phyloP scores from a whole-genome alignment of 2,797 vertebrate genomes.

The Schizothorax lantsangensis region DNA sequence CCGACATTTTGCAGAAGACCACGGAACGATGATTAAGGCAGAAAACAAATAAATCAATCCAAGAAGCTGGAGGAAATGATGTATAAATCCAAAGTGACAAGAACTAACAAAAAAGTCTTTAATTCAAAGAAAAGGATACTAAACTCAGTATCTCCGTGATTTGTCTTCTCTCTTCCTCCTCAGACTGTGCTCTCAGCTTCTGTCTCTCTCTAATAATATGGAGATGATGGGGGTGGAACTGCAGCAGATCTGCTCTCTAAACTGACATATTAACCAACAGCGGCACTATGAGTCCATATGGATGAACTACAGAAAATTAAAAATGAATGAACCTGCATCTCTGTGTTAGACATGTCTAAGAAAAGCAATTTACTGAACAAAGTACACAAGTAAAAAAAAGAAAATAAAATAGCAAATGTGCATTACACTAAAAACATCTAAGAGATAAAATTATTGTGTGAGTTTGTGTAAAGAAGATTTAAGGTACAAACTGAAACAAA shows the following conservation, averaged over 20 bases:
- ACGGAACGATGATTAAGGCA: fast-evolving
- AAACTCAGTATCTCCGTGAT: neutral
- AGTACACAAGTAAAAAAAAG: neutral
- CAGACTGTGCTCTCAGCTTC: constrained; percentile 13
- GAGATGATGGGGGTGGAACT: constrained; percentile 40
- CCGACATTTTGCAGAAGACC: constrained; percentile 41
- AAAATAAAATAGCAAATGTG: neutral
- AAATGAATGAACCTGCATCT: neutral
- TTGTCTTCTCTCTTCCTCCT: neutral
- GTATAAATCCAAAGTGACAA: neutral
- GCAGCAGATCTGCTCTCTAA: neutral
- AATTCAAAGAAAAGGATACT: neutral
- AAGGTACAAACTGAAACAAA: neutral
- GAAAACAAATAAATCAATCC: neutral
- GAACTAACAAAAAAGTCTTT: neutral
- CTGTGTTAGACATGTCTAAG: neutral
- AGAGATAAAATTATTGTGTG: no score
- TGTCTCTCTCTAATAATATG: constrained; percentile 29
- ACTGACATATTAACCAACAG: constrained; percentile 52
- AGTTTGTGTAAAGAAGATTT: neutral
- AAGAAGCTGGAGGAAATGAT: neutral
- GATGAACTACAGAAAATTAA: neutral
- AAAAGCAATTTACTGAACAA: neutral
- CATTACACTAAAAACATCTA: neutral
- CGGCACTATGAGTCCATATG: constrained; percentile 56